phyloP scores from a whole-genome alignment of 2,888 invertebrate genomes.

The Plusia festucae region DNA sequence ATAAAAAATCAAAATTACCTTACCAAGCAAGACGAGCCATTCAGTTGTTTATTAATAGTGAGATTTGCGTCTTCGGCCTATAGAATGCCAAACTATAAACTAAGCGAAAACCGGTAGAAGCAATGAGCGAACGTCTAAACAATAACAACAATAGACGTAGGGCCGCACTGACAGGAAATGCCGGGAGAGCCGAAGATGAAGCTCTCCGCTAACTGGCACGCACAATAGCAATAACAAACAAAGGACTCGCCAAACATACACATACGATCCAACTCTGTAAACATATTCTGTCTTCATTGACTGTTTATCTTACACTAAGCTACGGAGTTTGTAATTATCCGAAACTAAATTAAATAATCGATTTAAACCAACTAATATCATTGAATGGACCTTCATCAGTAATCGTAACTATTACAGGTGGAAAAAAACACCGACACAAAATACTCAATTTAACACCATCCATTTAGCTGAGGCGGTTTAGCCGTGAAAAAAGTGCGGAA shows the following conservation, averaged over 20 bases:
- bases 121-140: constrained; percentile 59
- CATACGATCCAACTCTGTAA: constrained; percentile 64
- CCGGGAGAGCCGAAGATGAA: constrained; percentile 76
- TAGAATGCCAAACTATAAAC: constrained; percentile 62
- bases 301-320: constrained; percentile 38
- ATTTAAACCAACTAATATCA: constrained; percentile 37
- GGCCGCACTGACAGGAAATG: constrained; percentile 78
- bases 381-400: constrained; percentile 48
- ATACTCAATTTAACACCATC: constrained; percentile 81
- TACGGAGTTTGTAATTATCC: constrained; percentile 44
- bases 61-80: constrained; percentile 38
- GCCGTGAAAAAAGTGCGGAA: constrained; percentile 72
- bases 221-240: constrained; percentile 78
- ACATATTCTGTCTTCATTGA: constrained; percentile 60
- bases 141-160: constrained; percentile 79
- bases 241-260: constrained; percentile 63
- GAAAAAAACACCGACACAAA: constrained; percentile 71
- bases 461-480: constrained; percentile 68
- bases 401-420: constrained; percentile 54
- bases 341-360: constrained; percentile 46
- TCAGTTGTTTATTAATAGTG: constrained; percentile 36
- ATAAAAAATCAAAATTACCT: not conserved
- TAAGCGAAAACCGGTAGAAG: constrained; percentile 40
- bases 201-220: constrained; percentile 70
- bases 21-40: constrained; percentile 13